phyloP scores from a whole-genome alignment of 2,797 vertebrate genomes.

The Ctenochaetus hawaiiensis region DNA sequence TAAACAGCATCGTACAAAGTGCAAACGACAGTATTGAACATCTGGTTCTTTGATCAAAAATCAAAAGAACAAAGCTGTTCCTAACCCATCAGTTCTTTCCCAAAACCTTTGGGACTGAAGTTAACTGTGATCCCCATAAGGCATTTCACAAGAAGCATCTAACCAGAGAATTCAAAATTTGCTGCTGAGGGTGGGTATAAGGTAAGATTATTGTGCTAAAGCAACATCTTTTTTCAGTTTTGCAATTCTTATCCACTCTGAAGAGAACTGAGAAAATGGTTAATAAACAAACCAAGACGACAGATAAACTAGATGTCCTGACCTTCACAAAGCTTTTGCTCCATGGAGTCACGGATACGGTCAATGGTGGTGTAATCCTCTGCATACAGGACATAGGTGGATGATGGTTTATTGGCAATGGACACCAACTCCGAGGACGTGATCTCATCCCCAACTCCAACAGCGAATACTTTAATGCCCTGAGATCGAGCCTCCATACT shows the following conservation, averaged over 20 bases:
- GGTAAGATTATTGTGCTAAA: background rate
- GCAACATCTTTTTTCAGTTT: no score
- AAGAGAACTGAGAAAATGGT: background rate
- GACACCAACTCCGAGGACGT: conserved; percentile 85
- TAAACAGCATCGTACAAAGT: background rate
- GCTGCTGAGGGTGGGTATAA: background rate
- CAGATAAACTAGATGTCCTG: background rate
- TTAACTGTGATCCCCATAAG: background rate
- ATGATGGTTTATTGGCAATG: conserved; percentile 85
- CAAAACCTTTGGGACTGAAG: background rate
- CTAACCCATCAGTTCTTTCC: no score
- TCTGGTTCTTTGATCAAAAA: background rate
- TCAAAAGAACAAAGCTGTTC: background rate
- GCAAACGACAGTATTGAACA: background rate
- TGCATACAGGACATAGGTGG: conserved; percentile 86
- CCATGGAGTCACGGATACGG: conserved; percentile 86
- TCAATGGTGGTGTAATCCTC: conserved; percentile 88
- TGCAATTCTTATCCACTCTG: no score
- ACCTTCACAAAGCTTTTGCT: conserved; percentile 90
- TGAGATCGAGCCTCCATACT: conserved; percentile 82
- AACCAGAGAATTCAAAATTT: background rate
- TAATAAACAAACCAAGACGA: background rate
- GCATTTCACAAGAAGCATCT: background rate
- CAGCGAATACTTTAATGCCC: conserved; percentile 85
- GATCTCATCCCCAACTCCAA: conserved; percentile 88